These are phyloP conservation scores for Clupea harengus DNA, from an alignment of 2,113 vertebrate species.

Conservation along the genomic window DNA sequence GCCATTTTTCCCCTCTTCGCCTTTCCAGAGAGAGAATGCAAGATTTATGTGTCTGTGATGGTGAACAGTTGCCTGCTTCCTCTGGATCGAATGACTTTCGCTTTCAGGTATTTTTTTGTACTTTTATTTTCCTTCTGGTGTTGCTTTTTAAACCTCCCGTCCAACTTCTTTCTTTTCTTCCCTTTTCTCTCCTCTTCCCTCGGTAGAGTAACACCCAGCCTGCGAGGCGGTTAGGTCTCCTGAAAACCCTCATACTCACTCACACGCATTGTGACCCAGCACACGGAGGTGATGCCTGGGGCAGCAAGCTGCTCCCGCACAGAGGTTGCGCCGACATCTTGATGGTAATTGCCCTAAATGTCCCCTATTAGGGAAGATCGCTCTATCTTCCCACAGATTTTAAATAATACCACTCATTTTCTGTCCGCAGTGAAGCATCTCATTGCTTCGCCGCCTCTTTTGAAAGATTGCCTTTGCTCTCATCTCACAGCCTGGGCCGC, in stretches of 20 bases:
- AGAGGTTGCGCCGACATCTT: slow-evolving; percentile 71
- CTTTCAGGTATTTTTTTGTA: slow-evolving; percentile 2
- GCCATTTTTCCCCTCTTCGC: background rate
- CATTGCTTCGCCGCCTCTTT: slow-evolving; percentile 68
- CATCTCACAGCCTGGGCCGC: slow-evolving; percentile 56
- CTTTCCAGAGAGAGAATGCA: background rate
- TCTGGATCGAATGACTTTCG: background rate
- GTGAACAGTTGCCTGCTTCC: background rate
- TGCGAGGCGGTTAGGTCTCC: background rate
- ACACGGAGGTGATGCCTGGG: background rate
- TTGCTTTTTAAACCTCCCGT: background rate
- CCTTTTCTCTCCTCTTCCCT: background rate
- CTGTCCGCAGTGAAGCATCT: slow-evolving; percentile 72
- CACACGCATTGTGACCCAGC: background rate
- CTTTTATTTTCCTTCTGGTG: background rate
- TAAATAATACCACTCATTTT: slow-evolving; percentile 71
- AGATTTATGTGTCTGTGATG: slow-evolving; percentile 4
- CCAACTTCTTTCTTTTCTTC: background rate
- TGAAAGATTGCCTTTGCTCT: slow-evolving; percentile 75
- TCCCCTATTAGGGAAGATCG: slow-evolving; percentile 66
- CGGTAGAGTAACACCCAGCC: background rate
- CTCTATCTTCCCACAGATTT: slow-evolving; percentile 59
- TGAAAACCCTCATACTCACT: background rate
- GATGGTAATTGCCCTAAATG: slow-evolving; percentile 75
- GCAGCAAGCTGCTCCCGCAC: slow-evolving; percentile 25